These are phyloP conservation scores for Acipenser ruthenus DNA, from an alignment of 2,797 vertebrate species.

Conservation along the genomic window DNA sequence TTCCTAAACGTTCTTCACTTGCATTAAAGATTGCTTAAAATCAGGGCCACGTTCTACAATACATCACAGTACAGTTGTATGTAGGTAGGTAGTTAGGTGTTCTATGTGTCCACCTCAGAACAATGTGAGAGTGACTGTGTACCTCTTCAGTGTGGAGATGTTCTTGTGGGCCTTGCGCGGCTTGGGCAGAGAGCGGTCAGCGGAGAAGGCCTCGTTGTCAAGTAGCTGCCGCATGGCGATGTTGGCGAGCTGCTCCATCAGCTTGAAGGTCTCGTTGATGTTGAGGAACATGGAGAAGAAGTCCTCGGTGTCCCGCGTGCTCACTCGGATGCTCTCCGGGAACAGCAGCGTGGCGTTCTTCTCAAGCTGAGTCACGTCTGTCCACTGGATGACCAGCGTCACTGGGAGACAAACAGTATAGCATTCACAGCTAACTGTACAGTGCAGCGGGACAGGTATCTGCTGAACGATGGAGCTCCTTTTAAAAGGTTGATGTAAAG, in stretches of 20 bases:
- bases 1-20: no score
- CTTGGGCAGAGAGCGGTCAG: conserved; percentile 75
- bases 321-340: conserved; percentile 86
- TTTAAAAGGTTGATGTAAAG: no score
- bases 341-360: conserved; percentile 89
- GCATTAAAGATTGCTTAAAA: no score
- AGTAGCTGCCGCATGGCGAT: conserved; percentile 89
- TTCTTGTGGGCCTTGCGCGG: conserved; percentile 77
- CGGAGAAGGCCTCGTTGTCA: conserved; percentile 82
- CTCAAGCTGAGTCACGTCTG: conserved; percentile 85
- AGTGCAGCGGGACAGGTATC: no score
- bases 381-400: conserved; percentile 87
- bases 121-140: not conserved
- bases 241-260: conserved; percentile 95
- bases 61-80: no score
- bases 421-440: no score
- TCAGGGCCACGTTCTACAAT: no score
- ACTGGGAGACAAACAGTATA: conserved; percentile 47
- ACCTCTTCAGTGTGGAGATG: conserved; percentile 88
- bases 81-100: no score
- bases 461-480: no score
- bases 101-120: no score
- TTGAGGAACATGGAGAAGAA: conserved; percentile 98
- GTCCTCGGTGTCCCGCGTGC: conserved; percentile 76
- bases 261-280: conserved; percentile 87